Conservation (phyloP, 2,888 invertebrate genomes). For the Chloromyia formosa region DNA sequence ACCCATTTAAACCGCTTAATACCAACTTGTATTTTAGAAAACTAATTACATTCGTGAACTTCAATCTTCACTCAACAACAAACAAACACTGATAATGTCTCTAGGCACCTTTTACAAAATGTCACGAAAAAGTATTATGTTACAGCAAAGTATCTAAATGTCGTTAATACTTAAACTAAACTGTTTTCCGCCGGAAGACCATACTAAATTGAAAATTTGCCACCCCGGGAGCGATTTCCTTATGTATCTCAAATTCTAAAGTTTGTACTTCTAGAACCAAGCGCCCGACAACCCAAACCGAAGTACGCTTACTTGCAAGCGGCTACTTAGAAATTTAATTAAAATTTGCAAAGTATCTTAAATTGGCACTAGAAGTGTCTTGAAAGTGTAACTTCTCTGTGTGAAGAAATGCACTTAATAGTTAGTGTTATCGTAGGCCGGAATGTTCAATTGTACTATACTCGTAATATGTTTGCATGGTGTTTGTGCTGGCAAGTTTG, state of each 20-base stretch:
- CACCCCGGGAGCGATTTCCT: not conserved
- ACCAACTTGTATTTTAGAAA: not conserved
- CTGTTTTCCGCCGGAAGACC: not conserved
- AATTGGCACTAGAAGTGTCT: not conserved
- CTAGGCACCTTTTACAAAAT: not conserved
- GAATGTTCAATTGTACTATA: not conserved
- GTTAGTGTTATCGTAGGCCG: not conserved
- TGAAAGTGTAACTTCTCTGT: not conserved
- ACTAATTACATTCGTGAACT: not conserved
- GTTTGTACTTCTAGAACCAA: not conserved
- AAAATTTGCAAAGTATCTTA: slow-evolving; percentile 10
- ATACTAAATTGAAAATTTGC: not conserved
- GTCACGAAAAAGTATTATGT: slow-evolving; percentile 7
- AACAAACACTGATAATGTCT: not conserved
- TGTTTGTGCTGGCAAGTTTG: not conserved
- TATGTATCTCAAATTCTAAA: too few species aligned
- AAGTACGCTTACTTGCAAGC: not conserved
- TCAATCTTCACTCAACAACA: not conserved
- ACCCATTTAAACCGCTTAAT: not conserved
- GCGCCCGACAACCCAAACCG: not conserved
- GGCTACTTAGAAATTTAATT: slow-evolving; percentile 5
- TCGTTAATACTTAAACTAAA: slow-evolving; percentile 7
- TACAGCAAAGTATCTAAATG: not conserved
- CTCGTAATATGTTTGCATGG: not conserved
- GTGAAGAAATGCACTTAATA: slow-evolving; percentile 6